These are phyloP conservation scores for Paramormyrops hopkinsi DNA, from an alignment of 2,797 vertebrate species.

Conservation along the genomic window DNA sequence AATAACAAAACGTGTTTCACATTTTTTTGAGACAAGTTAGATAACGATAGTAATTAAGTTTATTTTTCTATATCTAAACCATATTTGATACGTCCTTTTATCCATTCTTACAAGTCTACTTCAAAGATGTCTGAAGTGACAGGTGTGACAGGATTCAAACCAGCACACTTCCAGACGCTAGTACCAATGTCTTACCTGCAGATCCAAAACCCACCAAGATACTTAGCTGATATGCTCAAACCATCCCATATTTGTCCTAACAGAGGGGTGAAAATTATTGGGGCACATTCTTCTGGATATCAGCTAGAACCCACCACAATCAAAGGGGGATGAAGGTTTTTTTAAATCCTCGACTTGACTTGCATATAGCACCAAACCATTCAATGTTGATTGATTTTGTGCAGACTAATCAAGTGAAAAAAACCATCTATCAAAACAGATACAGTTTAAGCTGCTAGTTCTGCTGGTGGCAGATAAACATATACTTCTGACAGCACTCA, in stretches of 20 bases:
- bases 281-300: neutral
- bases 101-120: neutral
- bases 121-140: neutral
- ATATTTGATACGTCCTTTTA: neutral
- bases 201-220: neutral
- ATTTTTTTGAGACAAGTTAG: slow-evolving; percentile 34
- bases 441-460: neutral
- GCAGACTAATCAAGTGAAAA: neutral
- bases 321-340: neutral
- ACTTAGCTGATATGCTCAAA: neutral
- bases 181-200: neutral
- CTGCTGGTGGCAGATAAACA: neutral
- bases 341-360: neutral
- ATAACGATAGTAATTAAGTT: neutral
- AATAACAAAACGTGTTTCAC: slow-evolving; percentile 63
- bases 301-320: neutral
- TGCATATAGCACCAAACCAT: neutral
- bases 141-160: neutral
- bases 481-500: neutral
- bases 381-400: neutral
- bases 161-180: neutral
- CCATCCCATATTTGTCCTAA: neutral
- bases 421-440: neutral
- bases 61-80: no score
- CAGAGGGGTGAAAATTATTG: neutral